phyloP scores from a whole-genome alignment of 2,888 invertebrate genomes.

The Flexamia atlantica region DNA sequence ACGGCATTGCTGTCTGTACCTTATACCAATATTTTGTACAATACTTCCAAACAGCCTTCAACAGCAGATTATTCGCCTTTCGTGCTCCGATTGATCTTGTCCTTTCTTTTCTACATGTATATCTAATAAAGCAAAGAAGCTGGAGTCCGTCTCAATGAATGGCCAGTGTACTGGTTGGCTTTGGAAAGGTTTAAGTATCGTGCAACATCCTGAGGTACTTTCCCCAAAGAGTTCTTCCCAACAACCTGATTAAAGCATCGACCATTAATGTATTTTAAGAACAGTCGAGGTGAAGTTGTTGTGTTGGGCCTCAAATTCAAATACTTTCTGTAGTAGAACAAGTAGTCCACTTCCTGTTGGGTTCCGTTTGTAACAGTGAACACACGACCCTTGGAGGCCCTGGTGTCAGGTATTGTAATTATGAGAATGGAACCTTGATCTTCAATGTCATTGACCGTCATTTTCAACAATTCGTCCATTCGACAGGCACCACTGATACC shows the following conservation, averaged over 20 bases:
- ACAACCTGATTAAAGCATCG: conserved; percentile 66
- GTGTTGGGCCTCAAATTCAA: conserved; percentile 65
- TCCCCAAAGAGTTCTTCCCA: too few species aligned
- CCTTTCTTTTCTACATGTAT: too few species aligned
- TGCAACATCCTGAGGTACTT: conserved; percentile 68
- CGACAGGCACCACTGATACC: conserved; percentile 67
- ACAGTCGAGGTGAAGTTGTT: conserved; percentile 65
- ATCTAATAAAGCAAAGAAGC: too few species aligned
- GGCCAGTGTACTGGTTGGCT: conserved; percentile 68
- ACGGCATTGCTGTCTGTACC: too few species aligned
- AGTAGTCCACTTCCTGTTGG: not conserved
- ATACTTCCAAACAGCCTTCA: too few species aligned
- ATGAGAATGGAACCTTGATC: not conserved
- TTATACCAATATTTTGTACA: too few species aligned
- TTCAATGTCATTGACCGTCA: conserved; percentile 64
- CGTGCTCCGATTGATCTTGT: too few species aligned
- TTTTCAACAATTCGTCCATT: conserved; percentile 65
- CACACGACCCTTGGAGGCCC: not conserved
- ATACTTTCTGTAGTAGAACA: not conserved
- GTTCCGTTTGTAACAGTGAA: not conserved
- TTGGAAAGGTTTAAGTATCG: conserved; percentile 66
- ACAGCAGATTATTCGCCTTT: too few species aligned
- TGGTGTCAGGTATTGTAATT: not conserved
- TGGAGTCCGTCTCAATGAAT: conserved; percentile 66
- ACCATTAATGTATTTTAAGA: conserved; percentile 66